These are phyloP conservation scores for Planiliza haematocheilus DNA, from an alignment of 2,113 vertebrate genomes.

Conservation along the genomic window DNA sequence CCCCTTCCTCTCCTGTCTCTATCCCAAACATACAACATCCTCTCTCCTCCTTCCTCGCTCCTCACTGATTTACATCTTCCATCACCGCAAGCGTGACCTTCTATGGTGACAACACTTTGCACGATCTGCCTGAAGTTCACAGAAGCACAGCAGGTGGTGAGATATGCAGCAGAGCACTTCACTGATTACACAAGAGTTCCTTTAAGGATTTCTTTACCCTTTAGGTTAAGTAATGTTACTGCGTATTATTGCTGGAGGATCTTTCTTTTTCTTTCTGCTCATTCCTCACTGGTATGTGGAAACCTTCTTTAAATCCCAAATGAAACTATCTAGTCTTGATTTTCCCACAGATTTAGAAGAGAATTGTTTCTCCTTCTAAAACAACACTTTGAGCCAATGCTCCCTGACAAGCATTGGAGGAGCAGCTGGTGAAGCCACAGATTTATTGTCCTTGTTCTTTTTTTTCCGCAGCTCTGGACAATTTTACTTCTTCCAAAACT, in stretches of 20 bases:
- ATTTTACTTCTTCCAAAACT: constrained; percentile 33
- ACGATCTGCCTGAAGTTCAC: constrained; percentile 32
- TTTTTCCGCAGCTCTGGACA: constrained; percentile 45
- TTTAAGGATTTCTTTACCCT: constrained; percentile 32
- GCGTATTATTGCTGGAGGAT: constrained; percentile 27
- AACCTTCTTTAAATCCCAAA: constrained; percentile 29
- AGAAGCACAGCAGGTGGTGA: constrained; percentile 31
- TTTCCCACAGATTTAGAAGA: constrained; percentile 14
- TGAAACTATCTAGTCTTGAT: constrained; percentile 21
- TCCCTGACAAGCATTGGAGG: constrained; percentile 18
- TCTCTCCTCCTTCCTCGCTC: constrained; percentile 23
- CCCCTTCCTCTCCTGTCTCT: constrained; percentile 34
- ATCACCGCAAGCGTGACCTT: constrained; percentile 61
- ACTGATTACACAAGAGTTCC: constrained; percentile 25
- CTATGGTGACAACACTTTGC: constrained; percentile 48
- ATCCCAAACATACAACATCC: constrained; percentile 60
- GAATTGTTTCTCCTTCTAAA: constrained; percentile 40
- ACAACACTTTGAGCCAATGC: constrained; percentile 22
- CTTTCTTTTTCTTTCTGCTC: constrained; percentile 24
- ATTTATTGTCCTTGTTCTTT: constrained; percentile 36
- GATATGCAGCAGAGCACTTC: constrained; percentile 22
- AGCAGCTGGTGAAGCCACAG: constrained; percentile 50
- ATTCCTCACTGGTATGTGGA: constrained; percentile 16
- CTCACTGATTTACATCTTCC: constrained; percentile 59
- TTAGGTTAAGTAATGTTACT: constrained; percentile 18